Base-by-base conservation (phyloP, 2,888 invertebrate genomes). In the Euclidia mi region DNA sequence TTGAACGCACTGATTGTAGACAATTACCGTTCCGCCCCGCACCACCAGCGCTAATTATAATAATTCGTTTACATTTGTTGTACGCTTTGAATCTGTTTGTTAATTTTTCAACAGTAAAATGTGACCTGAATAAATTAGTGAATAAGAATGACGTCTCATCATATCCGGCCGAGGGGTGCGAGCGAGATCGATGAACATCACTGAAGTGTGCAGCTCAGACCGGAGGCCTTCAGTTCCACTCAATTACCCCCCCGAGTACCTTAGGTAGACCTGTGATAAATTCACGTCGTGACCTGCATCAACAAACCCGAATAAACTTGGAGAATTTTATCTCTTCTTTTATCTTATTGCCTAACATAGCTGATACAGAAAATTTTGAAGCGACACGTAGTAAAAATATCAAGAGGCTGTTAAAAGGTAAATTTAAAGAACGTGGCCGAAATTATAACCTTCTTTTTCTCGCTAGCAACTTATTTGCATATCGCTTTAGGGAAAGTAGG, bases 381-480 rank as follows among this genome's bases (percentile, higher is more conserved):
- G 82, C 74, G 82, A 89, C 90, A 89, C 89, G 88, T 88, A 87
- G 84, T 87, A 86, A 88, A 90, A 91, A 90, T 90, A 90, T 91
- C 86, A 87, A 82, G 87, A 83, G 85, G 84, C 84, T 83, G 88
- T 90, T 91, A 88, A 87, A 85, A 90, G 87, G 87, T 87, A 86
- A 90, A 91, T 90, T 91, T 90, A 82, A 84, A 86, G 79, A 84
- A 89, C 90, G 90, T 90, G 91, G 85, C 81, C 79, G 70, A 89
- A 90, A 90, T 91, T 85, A 87, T 83, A 88, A 89, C 76, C 75
- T 66, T 64, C 56, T 81, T 86, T 82, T 79, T 82, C 81, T 79
- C 65, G 72, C 60, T 59, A 71, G 65, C 65, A 70, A 72, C 69
- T 77, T 81, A 85, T 88, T 88, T 85, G 79, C 88, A 88, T 88